Evolutionary conservation across 2,888 invertebrate species (phyloP), one percentile per base, ranked within the genome.

Genomic region (Lepidocyrtinus sp.): DNA sequence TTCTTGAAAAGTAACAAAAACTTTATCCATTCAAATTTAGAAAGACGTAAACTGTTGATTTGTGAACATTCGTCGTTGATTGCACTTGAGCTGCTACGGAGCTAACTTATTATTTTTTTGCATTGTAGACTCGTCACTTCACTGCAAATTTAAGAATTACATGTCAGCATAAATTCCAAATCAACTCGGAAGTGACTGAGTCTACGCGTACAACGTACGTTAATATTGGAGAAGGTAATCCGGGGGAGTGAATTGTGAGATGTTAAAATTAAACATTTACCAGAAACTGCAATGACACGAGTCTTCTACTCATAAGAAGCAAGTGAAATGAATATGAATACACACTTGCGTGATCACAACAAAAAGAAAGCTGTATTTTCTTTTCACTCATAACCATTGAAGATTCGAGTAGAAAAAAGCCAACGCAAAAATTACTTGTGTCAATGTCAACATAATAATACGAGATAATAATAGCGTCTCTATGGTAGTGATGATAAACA

Each of bases 281-380:
- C 15, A 17, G 17, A 67, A 17, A 50, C n/a, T 12, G 61, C n/a
- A 19, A 24, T 15, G 70, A 70, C 70, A 71, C 71, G 71, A 71
- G 71, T 63, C 50, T 21, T 50, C 3, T 2, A 36, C 22, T 68
- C 2, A 46, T 46, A 24, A 50, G 12, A 26, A 46, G 26, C 15
- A 64, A n/a, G 5, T 21, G 27, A 2, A 17, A 7, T 22, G 3
- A 7, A n/a, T 17, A 19, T 26, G 26, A 21, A 55, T 17, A 27
- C 71, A 76, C 76, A 71, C 70, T 76, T 64, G 64, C 27, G 45
- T 64, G 59, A 55, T 71, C 76, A 76, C 70, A 70, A 74, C 74
- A 64, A 69, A 24, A 75, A 61, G 46, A 46, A 61, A 26, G 65
- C 72, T 27, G 25, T 64, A 46, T 61, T 75, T 63, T 1, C 50